These are phyloP conservation scores for Ephialtes manifestator DNA, from an alignment of 2,888 invertebrate genomes.

Conservation along the genomic window DNA sequence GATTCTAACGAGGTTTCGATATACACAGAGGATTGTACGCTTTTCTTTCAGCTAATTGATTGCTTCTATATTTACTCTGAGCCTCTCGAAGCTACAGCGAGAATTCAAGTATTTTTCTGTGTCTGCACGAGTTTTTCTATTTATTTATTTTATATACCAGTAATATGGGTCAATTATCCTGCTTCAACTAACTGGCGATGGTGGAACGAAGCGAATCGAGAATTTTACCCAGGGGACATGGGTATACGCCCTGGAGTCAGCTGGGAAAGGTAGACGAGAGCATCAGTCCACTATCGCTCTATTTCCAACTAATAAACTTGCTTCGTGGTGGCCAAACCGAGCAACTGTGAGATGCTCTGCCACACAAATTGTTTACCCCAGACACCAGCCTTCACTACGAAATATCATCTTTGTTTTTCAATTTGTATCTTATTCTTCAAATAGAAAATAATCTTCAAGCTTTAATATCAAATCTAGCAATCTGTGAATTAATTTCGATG, in stretches of 20 bases:
- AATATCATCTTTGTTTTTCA: neutral
- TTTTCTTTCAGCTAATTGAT: conserved; percentile 25
- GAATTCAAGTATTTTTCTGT: conserved; percentile 15
- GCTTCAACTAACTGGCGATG: conserved; percentile 63
- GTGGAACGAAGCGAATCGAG: conserved; percentile 59
- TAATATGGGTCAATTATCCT: conserved; percentile 72
- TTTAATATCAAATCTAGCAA: neutral
- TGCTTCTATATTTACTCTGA: conserved; percentile 24
- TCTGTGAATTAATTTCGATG: no score
- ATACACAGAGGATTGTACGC: neutral
- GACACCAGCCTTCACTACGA: neutral
- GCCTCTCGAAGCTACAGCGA: neutral
- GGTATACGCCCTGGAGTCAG: neutral
- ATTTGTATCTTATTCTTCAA: neutral
- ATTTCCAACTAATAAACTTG: conserved; percentile 73
- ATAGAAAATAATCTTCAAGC: neutral
- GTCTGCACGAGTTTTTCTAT: neutral
- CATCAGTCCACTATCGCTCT: conserved; percentile 52
- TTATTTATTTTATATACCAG: conserved; percentile 23
- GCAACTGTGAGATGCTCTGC: conserved; percentile 31
- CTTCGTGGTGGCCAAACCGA: conserved; percentile 68
- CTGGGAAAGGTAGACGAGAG: conserved; percentile 23
- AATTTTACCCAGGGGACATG: conserved; percentile 53
- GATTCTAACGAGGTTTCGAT: conserved; percentile 14
- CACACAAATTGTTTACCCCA: neutral